Percentiles rank a stretch among this genome's conserved stretches.
Evolutionary conservation across 2,797 vertebrate species (phyloP).

Genomic region (Phrynocephalus forsythii): DNA sequence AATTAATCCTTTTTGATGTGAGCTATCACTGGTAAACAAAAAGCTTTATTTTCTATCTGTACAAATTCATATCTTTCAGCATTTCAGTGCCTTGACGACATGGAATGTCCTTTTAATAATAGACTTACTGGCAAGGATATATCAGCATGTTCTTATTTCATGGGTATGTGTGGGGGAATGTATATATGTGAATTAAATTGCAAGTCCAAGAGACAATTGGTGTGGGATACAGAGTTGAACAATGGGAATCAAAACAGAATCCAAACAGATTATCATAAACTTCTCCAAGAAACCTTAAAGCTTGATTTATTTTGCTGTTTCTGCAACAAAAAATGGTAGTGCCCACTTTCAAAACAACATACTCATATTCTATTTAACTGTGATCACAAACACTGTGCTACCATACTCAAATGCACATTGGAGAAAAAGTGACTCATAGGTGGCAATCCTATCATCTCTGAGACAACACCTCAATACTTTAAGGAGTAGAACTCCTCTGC

Average conservation of each 20-base stretch:
- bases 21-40: conserved; percentile 7
- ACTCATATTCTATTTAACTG: conserved; percentile 43
- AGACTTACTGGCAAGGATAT: conserved; percentile 9
- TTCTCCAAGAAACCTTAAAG: neutral
- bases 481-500: too few relatives aligned
- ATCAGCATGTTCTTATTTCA: neutral
- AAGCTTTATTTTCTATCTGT: conserved; percentile 9
- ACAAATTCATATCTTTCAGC: conserved; percentile 9
- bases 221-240: neutral
- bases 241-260: neutral
- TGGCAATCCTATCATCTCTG: too few relatives aligned
- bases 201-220: conserved; percentile 1
- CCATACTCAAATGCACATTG: conserved; percentile 23
- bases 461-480: too few relatives aligned
- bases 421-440: conserved; percentile 18
- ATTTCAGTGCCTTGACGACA: neutral
- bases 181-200: conserved; percentile 28
- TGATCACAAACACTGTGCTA: neutral
- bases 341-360: conserved; percentile 4
- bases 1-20: neutral
- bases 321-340: neutral
- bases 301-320: conserved; percentile 23
- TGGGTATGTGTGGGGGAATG: neutral
- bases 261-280: conserved; percentile 6
- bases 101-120: neutral